phyloP scores from a whole-genome alignment of 2,797 vertebrate genomes.

The Pangasius djambal region DNA sequence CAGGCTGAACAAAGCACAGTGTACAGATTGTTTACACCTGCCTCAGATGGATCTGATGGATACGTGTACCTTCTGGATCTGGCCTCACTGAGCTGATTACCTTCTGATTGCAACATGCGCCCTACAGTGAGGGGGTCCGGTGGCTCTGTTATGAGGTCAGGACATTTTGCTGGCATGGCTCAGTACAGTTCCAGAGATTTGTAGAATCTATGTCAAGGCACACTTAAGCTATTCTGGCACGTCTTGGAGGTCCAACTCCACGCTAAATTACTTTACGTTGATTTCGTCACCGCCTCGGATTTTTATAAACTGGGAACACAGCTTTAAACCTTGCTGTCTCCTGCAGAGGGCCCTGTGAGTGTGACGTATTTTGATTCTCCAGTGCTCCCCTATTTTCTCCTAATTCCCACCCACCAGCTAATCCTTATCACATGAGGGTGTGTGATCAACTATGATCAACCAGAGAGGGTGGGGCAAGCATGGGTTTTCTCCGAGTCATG shows the following conservation, averaged over 20 bases:
- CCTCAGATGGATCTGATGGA: not conserved
- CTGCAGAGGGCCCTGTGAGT: not conserved
- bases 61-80: not conserved
- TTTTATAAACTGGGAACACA: not conserved
- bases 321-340: not conserved
- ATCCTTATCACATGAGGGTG: not conserved
- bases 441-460: not conserved
- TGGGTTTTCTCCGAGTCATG: not conserved
- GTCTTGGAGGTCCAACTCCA: not conserved
- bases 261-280: not conserved
- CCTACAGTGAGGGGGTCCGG: not conserved
- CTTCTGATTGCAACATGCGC: not conserved
- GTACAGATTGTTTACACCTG: not conserved
- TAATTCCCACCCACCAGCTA: not conserved
- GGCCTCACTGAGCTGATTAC: not conserved
- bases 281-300: not conserved
- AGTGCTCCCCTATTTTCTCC: not conserved
- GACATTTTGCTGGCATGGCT: not conserved
- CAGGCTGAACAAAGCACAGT: not conserved
- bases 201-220: not conserved
- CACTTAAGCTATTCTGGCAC: not conserved
- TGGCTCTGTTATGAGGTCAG: not conserved
- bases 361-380: not conserved
- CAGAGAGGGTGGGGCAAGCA: not conserved
- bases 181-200: not conserved